Base-by-base conservation (phyloP, 2,797 vertebrate species). In the Pangasius macronema region DNA sequence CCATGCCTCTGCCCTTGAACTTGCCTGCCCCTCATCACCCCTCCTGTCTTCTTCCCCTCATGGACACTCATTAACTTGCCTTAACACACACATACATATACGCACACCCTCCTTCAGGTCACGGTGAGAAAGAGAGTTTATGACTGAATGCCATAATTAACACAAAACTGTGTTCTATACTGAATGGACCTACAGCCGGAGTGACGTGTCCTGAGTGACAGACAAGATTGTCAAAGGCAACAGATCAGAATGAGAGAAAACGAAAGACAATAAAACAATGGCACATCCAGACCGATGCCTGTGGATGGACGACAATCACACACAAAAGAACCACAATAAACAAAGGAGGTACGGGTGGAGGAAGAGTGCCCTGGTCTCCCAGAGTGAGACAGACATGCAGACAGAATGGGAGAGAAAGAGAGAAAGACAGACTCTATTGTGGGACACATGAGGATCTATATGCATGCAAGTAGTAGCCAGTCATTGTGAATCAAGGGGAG, bases 1-100 rank as follows among this genome's bases (percentile, higher is more conserved):
- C 93, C 92, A 93, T 94, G 94, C 88, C 90, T 46, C 92, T 93
- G 95, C 94, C 96, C 95, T 96, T 96, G 96, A 96, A 96, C 95
- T 94, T 95, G 94, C 81, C 79, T 83, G 55, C 33, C 68, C 65
- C 75, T 83, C 81, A 65, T 80, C 85, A 46, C 53, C 85, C 85
- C 91, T 61, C 83, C 68, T 57, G 80, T 75, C 77, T 79, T 92
- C 63, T 65, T 33, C 53, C 72, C 76, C 59, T 39, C 49, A 68
- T 24, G 68, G 83, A 89, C 83, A 87, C 91, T 92, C 93, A 91
- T 73, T 93, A 94, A 93, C 94, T 55, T 90, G 33, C 9, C 91
- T 93, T 81, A 30, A 30, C 33, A 63, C 49, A 72, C 22, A 88
- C 83, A 70, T 30, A 70, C 36, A 70, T 42, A 80, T 16, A 80